Evolutionary conservation across 1,140 invertebrate species (phyloP).

Genomic region (Arctopsyche grandis): DNA sequence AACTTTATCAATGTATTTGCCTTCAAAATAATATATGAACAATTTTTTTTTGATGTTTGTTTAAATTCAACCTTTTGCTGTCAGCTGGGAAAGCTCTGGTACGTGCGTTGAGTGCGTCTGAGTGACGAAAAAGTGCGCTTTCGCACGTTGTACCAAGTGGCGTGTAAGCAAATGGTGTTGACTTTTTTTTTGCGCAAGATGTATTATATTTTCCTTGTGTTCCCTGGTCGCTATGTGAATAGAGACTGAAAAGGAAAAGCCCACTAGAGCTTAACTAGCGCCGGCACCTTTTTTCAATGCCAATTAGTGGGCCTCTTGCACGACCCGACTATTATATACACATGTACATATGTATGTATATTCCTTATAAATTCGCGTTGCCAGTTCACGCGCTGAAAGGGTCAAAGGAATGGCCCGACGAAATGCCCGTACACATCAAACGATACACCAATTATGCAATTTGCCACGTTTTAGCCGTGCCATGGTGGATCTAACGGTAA

Average conservation of each 20-base stretch:
- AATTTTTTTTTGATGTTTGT: too few relatives aligned
- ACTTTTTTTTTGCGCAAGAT: too few relatives aligned
- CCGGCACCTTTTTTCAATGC: conserved; percentile 54
- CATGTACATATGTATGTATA: not conserved
- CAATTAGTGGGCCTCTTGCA: conserved; percentile 54
- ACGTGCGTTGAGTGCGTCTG: not conserved
- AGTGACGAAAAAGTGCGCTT: not conserved
- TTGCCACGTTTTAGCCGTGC: not conserved
- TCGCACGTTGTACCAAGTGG: not conserved
- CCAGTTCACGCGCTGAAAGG: not conserved
- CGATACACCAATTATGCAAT: not conserved
- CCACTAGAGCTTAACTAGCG: conserved; percentile 52
- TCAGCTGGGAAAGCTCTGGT: too few relatives aligned
- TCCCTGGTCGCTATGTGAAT: too few relatives aligned
- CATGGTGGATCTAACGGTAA: too few relatives aligned
- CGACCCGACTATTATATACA: not conserved
- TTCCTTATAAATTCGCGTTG: not conserved
- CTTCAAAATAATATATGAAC: too few relatives aligned
- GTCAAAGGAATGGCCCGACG: not conserved
- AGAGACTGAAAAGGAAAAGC: too few relatives aligned
- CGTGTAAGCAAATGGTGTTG: not conserved
- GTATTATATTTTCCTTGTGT: too few relatives aligned
- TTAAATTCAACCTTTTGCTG: too few relatives aligned
- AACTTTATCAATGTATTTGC: too few relatives aligned
- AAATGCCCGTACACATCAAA: not conserved